Evolutionary conservation across 2,113 vertebrate genomes (phyloP).

Genomic region (Antennarius striatus): DNA sequence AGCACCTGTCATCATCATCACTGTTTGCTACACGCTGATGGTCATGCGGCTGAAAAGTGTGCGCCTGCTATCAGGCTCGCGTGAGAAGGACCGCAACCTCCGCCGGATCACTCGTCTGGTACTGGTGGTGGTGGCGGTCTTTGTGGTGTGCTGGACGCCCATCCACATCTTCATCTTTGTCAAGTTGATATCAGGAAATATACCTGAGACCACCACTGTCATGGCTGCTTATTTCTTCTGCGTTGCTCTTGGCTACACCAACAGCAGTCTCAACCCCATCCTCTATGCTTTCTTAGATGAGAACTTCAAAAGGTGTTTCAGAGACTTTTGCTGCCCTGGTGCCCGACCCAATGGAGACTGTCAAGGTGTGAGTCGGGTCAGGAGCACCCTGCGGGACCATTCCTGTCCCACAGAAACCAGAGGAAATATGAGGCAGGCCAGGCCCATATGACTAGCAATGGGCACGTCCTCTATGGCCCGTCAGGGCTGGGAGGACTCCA

Average conservation of each 20-base stretch:
- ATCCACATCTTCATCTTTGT: constrained; percentile 97
- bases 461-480: constrained; percentile 84
- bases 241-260: constrained; percentile 95
- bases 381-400: constrained; percentile 86
- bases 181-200: constrained; percentile 83
- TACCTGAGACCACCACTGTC: constrained; percentile 88
- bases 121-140: constrained; percentile 93
- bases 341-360: constrained; percentile 77
- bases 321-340: constrained; percentile 91
- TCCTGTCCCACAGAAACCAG: constrained; percentile 79
- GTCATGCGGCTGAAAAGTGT: constrained; percentile 92
- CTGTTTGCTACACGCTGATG: constrained; percentile 94
- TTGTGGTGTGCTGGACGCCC: constrained; percentile 91
- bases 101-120: constrained; percentile 94
- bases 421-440: constrained; percentile 75
- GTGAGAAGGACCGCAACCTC: constrained; percentile 94
- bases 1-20: constrained; percentile 91
- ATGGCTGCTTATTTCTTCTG: constrained; percentile 97
- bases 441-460: constrained; percentile 97
- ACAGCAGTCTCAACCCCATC: constrained; percentile 96
- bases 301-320: constrained; percentile 97
- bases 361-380: constrained; percentile 82
- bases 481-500: constrained; percentile 85
- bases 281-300: constrained; percentile 87
- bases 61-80: constrained; percentile 91